Base-by-base conservation (phyloP, 1,140 invertebrate species). In the Leptoteleia sp. region DNA sequence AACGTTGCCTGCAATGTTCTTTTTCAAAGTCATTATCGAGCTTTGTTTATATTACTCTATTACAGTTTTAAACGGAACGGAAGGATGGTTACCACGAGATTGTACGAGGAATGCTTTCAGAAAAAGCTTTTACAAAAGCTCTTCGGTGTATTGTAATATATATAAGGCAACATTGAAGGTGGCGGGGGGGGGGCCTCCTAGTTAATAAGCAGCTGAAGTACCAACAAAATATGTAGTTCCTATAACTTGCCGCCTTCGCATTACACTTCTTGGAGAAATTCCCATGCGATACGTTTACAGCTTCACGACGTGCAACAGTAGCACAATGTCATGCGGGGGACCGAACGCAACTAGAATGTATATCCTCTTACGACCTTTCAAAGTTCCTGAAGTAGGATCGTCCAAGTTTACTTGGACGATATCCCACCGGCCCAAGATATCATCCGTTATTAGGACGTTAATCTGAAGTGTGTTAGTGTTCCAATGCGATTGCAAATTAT, bases 391-490 rank as follows among this genome's bases (percentile, higher is more conserved):
- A 85, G 80, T 80, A 77, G 76, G 52, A 79, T 75, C 64, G 80
- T 77, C 59, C 78, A 82, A 84, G 83, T 42, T 29, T 29, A 55
- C 52, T 55, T 55, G 52, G 52, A 55, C 22, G 37, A 17, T 55
- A 55, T 55, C 52, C 52, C 52, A 55, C 22, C 25, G 52, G 52
- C 37, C 72, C 55, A 43, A 84, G 83, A 83, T 84, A 85, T 85
- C 82, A 84, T 84, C 83, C 80, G 78, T 83, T 86, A 84, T 85
- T 87, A 85, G 77, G 68, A 80, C 55, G 73, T 85, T 86, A 86
- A 84, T 84, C 81, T 81, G 75, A 84, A 85, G 84, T 83, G 83
- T 64, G 76, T 77, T 78, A 67, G 62, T 45, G 37, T 59, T 55
- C 54, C 48, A 50, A 79, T 62, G 70, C 79, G 68, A 81, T 85